Evolutionary conservation across 2,888 invertebrate genomes (phyloP).

Genomic region (Syrphus vitripennis): DNA sequence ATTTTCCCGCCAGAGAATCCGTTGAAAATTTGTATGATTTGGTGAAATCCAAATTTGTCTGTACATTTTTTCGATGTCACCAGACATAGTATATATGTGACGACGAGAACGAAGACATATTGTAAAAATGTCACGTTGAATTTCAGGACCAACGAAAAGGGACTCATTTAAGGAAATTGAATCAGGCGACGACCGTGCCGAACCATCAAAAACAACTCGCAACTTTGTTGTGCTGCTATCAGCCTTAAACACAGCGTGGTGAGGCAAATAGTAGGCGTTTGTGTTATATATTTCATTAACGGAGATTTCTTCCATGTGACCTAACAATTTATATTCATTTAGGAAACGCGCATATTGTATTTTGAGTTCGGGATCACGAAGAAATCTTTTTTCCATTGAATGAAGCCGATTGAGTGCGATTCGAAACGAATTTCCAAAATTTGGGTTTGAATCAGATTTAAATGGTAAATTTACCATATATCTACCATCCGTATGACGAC

Average conservation of each 20-base stretch:
- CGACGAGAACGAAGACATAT: too few relatives aligned
- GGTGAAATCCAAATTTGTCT: conserved; percentile 39
- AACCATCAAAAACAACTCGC: too few relatives aligned
- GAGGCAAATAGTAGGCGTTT: conserved; percentile 33
- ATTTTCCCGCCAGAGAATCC: conserved; percentile 42
- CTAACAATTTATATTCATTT: conserved; percentile 32
- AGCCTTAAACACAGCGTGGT: conserved; percentile 45
- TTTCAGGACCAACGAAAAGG: conserved; percentile 35
- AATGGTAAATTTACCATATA: too few relatives aligned
- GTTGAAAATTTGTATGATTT: conserved; percentile 32
- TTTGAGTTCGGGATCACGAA: too few relatives aligned
- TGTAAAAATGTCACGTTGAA: too few relatives aligned
- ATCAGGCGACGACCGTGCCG: conserved; percentile 25
- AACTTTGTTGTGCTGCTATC: too few relatives aligned
- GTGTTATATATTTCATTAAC: background rate
- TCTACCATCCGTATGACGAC: background rate
- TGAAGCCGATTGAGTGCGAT: conserved; percentile 10
- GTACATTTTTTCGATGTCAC: conserved; percentile 53
- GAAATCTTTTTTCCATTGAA: too few relatives aligned
- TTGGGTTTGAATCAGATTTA: conserved; percentile 1
- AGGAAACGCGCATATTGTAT: conserved; percentile 46
- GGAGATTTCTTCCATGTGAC: conserved; percentile 39
- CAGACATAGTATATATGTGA: too few relatives aligned
- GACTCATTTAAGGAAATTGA: conserved; percentile 38
- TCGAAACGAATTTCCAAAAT: conserved; percentile 13